phyloP scores from a whole-genome alignment of 2,888 invertebrate species.

The Plemyria rubiginata region DNA sequence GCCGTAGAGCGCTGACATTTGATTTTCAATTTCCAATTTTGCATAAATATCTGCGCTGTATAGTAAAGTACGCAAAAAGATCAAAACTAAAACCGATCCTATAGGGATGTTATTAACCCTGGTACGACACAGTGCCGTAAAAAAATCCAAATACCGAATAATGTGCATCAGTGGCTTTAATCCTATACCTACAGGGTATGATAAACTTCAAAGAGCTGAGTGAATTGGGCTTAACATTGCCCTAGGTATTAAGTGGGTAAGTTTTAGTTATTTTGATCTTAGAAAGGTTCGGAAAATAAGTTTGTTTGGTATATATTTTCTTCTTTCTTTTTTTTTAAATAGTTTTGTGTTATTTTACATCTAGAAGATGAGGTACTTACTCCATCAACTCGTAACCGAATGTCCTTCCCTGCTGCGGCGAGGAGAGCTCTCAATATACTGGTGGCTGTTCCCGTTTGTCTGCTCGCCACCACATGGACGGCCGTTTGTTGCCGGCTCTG shows the following conservation, averaged over 20 bases:
- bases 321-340: too few species aligned
- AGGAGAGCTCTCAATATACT: constrained; percentile 95
- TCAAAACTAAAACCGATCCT: constrained; percentile 17
- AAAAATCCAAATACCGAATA: background rate
- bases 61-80: constrained; percentile 8
- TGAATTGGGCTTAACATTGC: too few species aligned
- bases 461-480: constrained; percentile 96
- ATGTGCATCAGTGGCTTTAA: background rate
- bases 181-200: background rate
- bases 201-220: background rate
- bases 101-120: constrained; percentile 38
- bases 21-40: constrained; percentile 55
- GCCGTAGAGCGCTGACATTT: constrained; percentile 49
- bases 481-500: constrained; percentile 97
- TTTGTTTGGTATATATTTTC: too few species aligned
- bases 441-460: constrained; percentile 96
- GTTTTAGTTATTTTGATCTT: too few species aligned
- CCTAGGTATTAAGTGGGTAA: too few species aligned
- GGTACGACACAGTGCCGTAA: constrained; percentile 16
- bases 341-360: too few species aligned
- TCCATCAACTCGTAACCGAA: constrained; percentile 93
- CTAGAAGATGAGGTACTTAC: constrained; percentile 83
- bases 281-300: too few species aligned
- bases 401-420: constrained; percentile 95
- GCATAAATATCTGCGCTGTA: constrained; percentile 47